Evolutionary conservation across 2,888 invertebrate genomes (phyloP).

Genomic region (Volucella inanis): DNA sequence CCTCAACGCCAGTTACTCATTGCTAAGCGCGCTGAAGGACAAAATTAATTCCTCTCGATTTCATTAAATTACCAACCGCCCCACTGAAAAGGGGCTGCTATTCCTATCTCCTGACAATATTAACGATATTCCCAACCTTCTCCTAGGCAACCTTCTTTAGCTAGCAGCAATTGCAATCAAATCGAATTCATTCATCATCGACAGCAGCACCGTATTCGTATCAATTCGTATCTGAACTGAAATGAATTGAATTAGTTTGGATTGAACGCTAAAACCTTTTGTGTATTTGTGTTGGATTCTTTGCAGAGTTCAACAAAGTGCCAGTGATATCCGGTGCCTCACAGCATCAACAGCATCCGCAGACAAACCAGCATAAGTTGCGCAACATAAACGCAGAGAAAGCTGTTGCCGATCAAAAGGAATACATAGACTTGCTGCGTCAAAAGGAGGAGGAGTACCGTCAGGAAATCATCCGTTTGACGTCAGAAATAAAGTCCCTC

Average conservation of each 20-base stretch:
- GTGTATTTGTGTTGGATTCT: constrained; percentile 21
- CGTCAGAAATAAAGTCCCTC: constrained; percentile 86
- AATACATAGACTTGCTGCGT: constrained; percentile 84
- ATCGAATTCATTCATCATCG: constrained; percentile 43
- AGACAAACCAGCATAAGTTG: constrained; percentile 73
- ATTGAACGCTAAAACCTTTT: constrained; percentile 8
- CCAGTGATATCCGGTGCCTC: constrained; percentile 68
- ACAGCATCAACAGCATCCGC: constrained; percentile 63
- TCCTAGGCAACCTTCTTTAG: background rate
- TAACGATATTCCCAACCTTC: background rate
- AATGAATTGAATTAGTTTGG: too few species aligned
- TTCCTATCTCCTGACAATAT: background rate
- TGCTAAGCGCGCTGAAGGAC: constrained; percentile 16
- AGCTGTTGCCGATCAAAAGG: constrained; percentile 78
- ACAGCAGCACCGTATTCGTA: background rate
- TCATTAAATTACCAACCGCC: constrained; percentile 1
- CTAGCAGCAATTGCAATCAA: constrained; percentile 28
- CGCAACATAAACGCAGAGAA: constrained; percentile 75
- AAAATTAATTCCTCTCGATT: constrained; percentile 25
- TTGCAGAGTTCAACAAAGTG: constrained; percentile 67
- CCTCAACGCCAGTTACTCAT: background rate
- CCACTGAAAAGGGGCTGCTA: background rate
- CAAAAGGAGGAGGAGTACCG: constrained; percentile 86
- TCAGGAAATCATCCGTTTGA: constrained; percentile 86
- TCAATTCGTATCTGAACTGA: constrained; percentile 3